Conservation (phyloP, 2,888 invertebrate species). For the Sminthurinus aureus region DNA sequence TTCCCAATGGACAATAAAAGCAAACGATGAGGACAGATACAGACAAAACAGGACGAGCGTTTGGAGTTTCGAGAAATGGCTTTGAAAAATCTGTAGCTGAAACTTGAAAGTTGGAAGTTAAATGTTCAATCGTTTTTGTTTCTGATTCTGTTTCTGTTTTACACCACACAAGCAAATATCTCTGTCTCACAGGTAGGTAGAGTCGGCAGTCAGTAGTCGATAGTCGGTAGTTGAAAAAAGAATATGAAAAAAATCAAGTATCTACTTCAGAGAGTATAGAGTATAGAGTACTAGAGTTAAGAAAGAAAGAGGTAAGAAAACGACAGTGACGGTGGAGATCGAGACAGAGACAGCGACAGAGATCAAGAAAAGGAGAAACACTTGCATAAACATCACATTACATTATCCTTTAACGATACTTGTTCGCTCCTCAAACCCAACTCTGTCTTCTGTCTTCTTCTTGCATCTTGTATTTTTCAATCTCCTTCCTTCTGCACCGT, state of each 20-base stretch:
- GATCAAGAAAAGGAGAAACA: not conserved
- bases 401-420: conserved; percentile 24
- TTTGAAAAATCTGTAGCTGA: no score
- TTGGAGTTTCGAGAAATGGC: no score
- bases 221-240: no score
- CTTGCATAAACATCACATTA: conserved; percentile 27
- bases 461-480: not conserved
- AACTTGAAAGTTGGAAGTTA: no score
- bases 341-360: conserved; percentile 17
- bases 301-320: not conserved
- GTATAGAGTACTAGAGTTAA: no score
- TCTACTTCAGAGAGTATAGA: no score
- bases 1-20: no score
- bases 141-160: conserved; percentile 7
- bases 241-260: no score
- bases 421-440: not conserved
- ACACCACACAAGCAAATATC: conserved; percentile 31
- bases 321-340: not conserved
- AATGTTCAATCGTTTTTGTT: not conserved
- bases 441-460: not conserved
- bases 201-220: not conserved
- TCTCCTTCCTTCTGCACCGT: not conserved
- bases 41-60: no score
- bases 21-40: no score
- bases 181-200: not conserved